Evolutionary conservation across 2,797 vertebrate genomes (phyloP), one percentile per base, ranked within the genome.

Genomic region (Enteromius trimaculatus): DNA sequence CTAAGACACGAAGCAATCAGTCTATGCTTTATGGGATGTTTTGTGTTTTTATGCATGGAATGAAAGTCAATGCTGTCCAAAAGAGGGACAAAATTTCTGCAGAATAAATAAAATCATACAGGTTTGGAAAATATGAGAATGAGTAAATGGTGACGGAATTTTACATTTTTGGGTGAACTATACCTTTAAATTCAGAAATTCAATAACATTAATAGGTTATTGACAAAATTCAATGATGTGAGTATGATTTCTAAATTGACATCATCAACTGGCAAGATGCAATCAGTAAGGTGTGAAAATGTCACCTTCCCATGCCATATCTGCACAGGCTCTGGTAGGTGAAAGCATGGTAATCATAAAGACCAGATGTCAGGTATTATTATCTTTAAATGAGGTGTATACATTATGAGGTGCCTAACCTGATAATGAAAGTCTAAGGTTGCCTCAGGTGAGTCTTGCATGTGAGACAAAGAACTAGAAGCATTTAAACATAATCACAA

Each of bases 311-410:
- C 76, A 76, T 88, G 86, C 85, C 85, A 86, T 88, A 74, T 87
- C 87, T 86, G 87, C 81, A 86, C 87, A 87, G 86, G 81, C 84
- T 34, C 53, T 49, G 39, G 76, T 66, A 89, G 87, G 91, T 91
- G 92, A 93, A 90, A 94, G 90, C 80, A 88, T 92, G 88, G 85
- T 82, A 84, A 89, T 89, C 86, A 85, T 74, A 84, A 76, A 89
- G 55, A 88, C 77, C 83, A 80, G 88, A 89, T 91, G 89, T 90
- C 84, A 92, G 77, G 85, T 87, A 86, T 81, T 89, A 90, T 92
- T 87, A 89, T 84, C 77, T 82, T 79, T 75, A 82, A 90, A 90
- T 89, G 92, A 90, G 89, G 87, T 79, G 88, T 60, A 82, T 82
- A 83, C 84, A 86, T 66, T 86, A 82, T 82, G 82, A 89, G 44